phyloP scores from a whole-genome alignment of 2,797 vertebrate species.

The Hydrocynus forskahlii region DNA sequence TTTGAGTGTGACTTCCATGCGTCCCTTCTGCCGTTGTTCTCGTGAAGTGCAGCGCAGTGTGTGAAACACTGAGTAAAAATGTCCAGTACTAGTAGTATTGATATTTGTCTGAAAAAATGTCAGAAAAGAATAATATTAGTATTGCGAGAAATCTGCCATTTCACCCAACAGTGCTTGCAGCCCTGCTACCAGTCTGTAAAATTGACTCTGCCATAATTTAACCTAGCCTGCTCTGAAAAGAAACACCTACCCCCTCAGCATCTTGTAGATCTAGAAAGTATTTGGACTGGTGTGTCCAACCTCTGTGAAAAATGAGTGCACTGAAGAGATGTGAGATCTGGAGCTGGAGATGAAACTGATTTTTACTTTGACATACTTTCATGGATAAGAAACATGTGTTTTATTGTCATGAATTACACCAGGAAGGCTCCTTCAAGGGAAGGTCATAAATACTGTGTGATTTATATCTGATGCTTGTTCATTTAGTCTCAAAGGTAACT shows the following conservation, averaged over 20 bases:
- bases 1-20: too few relatives aligned
- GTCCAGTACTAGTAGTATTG: too few relatives aligned
- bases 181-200: too few relatives aligned
- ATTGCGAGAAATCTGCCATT: too few relatives aligned
- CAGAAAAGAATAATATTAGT: too few relatives aligned
- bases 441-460: background rate
- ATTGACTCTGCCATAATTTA: conserved; percentile 46
- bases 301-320: conserved; percentile 7
- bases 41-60: too few relatives aligned
- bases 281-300: conserved; percentile 23
- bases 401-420: conserved; percentile 20
- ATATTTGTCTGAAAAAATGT: too few relatives aligned
- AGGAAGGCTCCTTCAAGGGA: background rate
- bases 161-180: too few relatives aligned
- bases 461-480: conserved; percentile 7
- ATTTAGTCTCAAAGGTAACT: background rate
- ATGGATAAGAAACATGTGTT: background rate
- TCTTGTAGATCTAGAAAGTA: conserved; percentile 28
- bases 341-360: conserved; percentile 6
- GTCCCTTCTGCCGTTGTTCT: too few relatives aligned
- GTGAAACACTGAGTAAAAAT: too few relatives aligned
- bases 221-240: conserved; percentile 51
- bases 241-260: conserved; percentile 37
- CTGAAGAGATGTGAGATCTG: background rate
- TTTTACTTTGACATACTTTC: background rate